These are phyloP conservation scores for Umimayanthus kanabou DNA, from an alignment of 92 coral and sea anemone species.

Conservation along the genomic window DNA sequence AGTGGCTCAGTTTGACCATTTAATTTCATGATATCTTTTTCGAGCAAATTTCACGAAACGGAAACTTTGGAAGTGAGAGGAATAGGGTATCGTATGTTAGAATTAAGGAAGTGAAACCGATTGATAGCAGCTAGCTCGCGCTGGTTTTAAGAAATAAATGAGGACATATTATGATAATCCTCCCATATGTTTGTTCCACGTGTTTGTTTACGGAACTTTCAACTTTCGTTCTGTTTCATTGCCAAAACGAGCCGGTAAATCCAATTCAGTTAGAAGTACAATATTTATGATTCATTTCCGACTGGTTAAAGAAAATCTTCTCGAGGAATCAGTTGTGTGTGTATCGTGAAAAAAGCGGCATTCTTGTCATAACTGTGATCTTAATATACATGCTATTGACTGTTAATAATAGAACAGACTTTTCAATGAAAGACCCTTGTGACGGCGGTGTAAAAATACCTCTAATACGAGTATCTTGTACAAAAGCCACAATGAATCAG, in stretches of 20 bases:
- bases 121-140: neutral
- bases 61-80: neutral
- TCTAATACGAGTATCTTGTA: neutral
- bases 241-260: neutral
- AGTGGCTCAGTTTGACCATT: too few relatives aligned
- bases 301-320: neutral
- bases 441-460: neutral
- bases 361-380: constrained; percentile 14
- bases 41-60: neutral
- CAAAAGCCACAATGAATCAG: constrained; percentile 4
- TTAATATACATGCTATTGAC: constrained; percentile 4
- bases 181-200: constrained; percentile 50
- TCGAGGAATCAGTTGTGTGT: neutral
- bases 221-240: neutral
- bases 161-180: constrained; percentile 58
- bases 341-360: constrained; percentile 7
- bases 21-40: neutral
- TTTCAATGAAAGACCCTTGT: neutral
- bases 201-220: constrained; percentile 55
- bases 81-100: neutral
- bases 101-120: neutral
- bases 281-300: neutral
- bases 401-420: constrained; percentile 8
- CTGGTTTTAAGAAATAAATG: constrained; percentile 33
- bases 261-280: constrained; percentile 4